Evolutionary conservation across 1,140 invertebrate genomes (phyloP).

Genomic region (Trichonephila clavipes): DNA sequence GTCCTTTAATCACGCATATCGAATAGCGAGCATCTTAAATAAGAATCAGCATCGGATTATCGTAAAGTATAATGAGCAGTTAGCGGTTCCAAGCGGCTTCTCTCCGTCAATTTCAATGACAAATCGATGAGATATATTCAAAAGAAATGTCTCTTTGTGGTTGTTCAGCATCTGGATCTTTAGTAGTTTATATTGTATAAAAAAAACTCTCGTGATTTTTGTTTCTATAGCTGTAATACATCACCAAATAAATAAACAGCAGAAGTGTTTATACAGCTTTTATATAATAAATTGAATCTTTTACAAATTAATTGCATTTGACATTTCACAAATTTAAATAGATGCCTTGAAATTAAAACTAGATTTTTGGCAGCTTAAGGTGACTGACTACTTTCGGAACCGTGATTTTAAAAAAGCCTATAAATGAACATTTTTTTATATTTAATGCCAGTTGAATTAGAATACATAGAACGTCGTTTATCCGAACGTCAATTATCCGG

Average conservation of each 20-base stretch:
- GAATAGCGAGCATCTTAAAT: not conserved
- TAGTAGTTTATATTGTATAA: not conserved
- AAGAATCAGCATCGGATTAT: not conserved
- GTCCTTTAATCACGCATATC: not conserved
- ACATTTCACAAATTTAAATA: not conserved
- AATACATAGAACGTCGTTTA: no score
- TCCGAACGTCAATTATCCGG: no score
- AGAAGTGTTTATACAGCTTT: no score
- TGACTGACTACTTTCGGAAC: no score
- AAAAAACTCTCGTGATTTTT: not conserved
- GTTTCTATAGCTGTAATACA: not conserved
- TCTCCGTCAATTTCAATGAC: not conserved
- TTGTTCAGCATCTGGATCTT: not conserved
- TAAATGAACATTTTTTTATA: no score
- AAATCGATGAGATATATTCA: not conserved
- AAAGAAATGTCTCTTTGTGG: not conserved
- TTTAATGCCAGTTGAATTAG: no score
- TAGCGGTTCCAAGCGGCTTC: not conserved
- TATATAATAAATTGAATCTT: no score
- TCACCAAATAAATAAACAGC: no score
- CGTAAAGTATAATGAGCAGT: not conserved
- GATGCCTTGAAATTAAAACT: not conserved
- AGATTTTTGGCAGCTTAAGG: no score
- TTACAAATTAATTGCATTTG: no score
- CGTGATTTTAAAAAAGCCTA: no score